Evolutionary conservation across 2,113 vertebrate genomes (phyloP), one percentile per base, ranked within the genome.

Genomic region (Halcyon malimbica): DNA sequence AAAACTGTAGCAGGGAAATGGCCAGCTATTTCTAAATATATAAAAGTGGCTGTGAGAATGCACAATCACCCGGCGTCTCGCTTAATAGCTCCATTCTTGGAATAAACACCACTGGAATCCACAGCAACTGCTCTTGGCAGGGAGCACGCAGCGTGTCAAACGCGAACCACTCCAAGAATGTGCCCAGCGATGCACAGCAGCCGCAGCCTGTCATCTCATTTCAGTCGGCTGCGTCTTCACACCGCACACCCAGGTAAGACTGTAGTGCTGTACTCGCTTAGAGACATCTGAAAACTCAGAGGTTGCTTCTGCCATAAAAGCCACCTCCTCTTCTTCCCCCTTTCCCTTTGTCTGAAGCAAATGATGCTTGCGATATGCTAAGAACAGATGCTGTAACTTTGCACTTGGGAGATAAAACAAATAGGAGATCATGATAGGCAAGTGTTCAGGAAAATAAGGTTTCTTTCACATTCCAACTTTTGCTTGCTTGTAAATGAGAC

Each of bases 261-360:
- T 11, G 10, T 9, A 14, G 59, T 48, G 2, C 15, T 8, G 14
- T 33, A 0, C 5, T 1, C 23, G 7, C 82, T 39, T 4, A 16
- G 25, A 23, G 35, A 50, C 25, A 10, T 4, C 10, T 14, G 19
- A 16, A 54, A 29, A 23, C 3, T 44, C 25, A n/a, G 70, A 8
- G 24, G 1, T 39, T 16, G 1, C 19, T 42, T 23, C 67, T 29
- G 19, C 42, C 39, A 9, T 6, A 41, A 90, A 64, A 89, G 46
- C 41, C 76, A 10, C 68, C 26, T 53, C 7, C 71, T 68, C 18
- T 13, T 21, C 59, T 10, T 7, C 10, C 13, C 29, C 25, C 11
- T n/a, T 63, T 14, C 44, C 37, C 46, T 44, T 14, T 64, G 63
- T 19, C 76, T 41, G 73, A 59, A 76, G 33, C 44, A 67, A 80